Base-by-base conservation (phyloP, 1,140 invertebrate species). In the Drosophila burlai region DNA sequence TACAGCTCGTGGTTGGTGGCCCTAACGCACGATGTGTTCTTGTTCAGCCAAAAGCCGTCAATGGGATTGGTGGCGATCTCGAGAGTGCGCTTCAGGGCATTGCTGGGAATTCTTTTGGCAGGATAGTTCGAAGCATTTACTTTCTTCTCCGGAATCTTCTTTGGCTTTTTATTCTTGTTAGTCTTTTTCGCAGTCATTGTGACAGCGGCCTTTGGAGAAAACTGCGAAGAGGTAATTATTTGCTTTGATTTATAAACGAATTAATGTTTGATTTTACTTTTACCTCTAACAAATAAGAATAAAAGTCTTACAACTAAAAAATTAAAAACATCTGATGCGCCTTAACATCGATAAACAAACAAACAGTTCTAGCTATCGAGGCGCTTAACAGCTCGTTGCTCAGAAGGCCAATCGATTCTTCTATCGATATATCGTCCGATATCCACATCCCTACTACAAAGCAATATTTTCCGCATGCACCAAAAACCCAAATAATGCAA, bases 391-490 rank as follows among this genome's bases (percentile, higher is more conserved):
- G 24, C 52, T 4, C 16, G 50, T 31, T 58, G 11, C 34, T 11
- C 34, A 10, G 34, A 11, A 34, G 16, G 9, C 9, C 16, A 16
- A n/a, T 42, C 16, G 16, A 42, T 9, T n/a, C 16, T 43, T 8
- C 40, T 43, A 43, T 43, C 40, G 40, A 43, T 43, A 43, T 4
- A n/a, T 43, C 16, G 40, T n/a, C 40, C 40, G 40, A 43, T 43
- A 43, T 10, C 13, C 54, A 31, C n/a, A 26, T 6, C 21, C 66
- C 61, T 66, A 65, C 62, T 67, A 67, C 63, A 71, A 73, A 69
- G 69, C 67, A 73, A 73, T 72, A 74, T 73, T 74, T 74, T 74
- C 71, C 71, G 71, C 71, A 74, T 74, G 71, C 69, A 72, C 46
- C 57, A 73, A 68, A 45, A 63, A 68, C 11, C 31, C 29, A 69